Conservation (phyloP, 2,888 invertebrate species). For the Latheticus oryzae region DNA sequence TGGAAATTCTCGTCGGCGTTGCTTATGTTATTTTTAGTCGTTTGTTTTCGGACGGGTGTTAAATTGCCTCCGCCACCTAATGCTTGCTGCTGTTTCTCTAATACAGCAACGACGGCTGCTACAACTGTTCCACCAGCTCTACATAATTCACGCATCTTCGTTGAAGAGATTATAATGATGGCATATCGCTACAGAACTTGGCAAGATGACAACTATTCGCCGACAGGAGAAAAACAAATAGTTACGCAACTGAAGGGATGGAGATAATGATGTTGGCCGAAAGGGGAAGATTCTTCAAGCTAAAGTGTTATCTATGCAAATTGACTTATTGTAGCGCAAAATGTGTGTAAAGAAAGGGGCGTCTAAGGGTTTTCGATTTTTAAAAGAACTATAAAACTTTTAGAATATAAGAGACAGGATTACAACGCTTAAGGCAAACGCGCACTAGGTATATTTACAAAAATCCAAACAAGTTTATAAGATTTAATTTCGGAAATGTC, state of each 20-base stretch:
- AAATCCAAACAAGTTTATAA: too few relatives aligned
- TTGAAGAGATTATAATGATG: not conserved
- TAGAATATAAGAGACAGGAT: too few relatives aligned
- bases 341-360: too few relatives aligned
- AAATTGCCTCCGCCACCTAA: constrained; percentile 38
- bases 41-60: too few relatives aligned
- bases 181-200: not conserved
- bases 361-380: too few relatives aligned
- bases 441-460: too few relatives aligned
- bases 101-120: constrained; percentile 69
- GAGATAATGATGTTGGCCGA: not conserved
- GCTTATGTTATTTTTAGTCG: constrained; percentile 58
- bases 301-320: constrained; percentile 9
- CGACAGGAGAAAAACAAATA: too few relatives aligned
- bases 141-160: constrained; percentile 57
- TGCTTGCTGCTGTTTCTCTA: constrained; percentile 61
- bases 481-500: too few relatives aligned
- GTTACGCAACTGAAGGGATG: too few relatives aligned
- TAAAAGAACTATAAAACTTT: too few relatives aligned
- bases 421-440: too few relatives aligned
- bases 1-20: constrained; percentile 60
- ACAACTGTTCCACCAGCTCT: constrained; percentile 69
- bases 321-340: constrained; percentile 1
- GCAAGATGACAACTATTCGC: constrained; percentile 4
- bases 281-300: not conserved